Conservation (phyloP, 1,140 invertebrate species). For the Drosophila nannoptera region DNA sequence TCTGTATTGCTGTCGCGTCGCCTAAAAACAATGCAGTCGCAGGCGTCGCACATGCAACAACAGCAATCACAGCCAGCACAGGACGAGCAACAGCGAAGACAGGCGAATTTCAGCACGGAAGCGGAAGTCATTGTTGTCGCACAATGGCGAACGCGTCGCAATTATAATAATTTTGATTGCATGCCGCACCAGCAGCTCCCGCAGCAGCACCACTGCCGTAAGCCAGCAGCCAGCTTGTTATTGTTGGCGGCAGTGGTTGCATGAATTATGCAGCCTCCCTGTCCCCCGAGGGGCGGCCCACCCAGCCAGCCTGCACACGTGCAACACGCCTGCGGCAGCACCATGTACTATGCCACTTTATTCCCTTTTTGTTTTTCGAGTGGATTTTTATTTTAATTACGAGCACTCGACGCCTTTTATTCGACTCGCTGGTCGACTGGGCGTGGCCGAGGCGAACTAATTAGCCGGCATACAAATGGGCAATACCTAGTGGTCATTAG, state of each 20-base stretch:
- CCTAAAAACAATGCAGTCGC: conserved; percentile 62
- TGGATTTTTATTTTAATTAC: conserved; percentile 65
- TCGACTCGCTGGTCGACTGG: not conserved
- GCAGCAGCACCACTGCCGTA: not conserved
- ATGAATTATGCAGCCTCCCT: conserved; percentile 57
- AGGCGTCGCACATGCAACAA: conserved; percentile 35
- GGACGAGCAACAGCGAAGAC: conserved; percentile 43
- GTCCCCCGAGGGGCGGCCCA: not conserved
- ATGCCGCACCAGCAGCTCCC: conserved; percentile 12
- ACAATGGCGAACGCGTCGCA: conserved; percentile 77
- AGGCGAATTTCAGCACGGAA: conserved; percentile 74
- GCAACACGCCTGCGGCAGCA: conserved; percentile 13
- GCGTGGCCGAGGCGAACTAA: conserved; percentile 6
- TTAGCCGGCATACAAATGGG: conserved; percentile 21
- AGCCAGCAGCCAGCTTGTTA: conserved; percentile 42
- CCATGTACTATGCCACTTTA: conserved; percentile 34
- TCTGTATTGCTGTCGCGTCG: conserved; percentile 31
- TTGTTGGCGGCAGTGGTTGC: conserved; percentile 59
- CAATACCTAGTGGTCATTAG: conserved; percentile 24
- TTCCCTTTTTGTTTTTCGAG: conserved; percentile 51
- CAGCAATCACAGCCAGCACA: conserved; percentile 10
- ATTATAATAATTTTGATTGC: conserved; percentile 79
- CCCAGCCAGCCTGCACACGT: conserved; percentile 28
- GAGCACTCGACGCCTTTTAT: conserved; percentile 41
- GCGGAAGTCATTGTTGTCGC: conserved; percentile 78